Conservation (phyloP, 2,888 invertebrate genomes). For the Drosophila demipolita region DNA sequence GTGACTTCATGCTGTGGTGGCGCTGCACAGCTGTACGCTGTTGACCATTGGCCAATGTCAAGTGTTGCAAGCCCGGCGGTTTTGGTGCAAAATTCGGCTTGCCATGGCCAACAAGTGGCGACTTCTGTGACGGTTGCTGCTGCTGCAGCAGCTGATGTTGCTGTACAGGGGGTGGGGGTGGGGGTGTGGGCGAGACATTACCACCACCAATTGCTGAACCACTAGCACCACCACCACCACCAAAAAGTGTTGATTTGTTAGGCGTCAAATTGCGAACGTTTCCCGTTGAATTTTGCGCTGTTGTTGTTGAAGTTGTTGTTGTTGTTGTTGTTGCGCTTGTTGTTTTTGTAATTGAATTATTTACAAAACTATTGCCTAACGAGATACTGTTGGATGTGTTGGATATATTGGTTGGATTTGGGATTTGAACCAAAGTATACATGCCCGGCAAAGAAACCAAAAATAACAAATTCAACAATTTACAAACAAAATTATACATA, state of each 20-base stretch:
- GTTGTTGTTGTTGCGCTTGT: slow-evolving; percentile 50
- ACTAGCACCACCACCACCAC: slow-evolving; percentile 44
- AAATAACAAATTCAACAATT: slow-evolving; percentile 46
- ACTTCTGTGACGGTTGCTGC: slow-evolving; percentile 61
- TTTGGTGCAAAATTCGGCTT: slow-evolving; percentile 94
- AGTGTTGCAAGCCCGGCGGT: slow-evolving; percentile 88
- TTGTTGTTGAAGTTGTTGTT: slow-evolving; percentile 25
- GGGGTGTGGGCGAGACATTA: slow-evolving; percentile 42
- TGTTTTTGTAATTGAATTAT: slow-evolving; percentile 82
- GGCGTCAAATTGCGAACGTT: slow-evolving; percentile 79
- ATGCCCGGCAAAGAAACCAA: slow-evolving; percentile 62
- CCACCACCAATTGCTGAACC: slow-evolving; percentile 35
- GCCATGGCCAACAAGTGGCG: slow-evolving; percentile 86
- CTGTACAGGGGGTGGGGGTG: slow-evolving; percentile 34
- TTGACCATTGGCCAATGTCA: slow-evolving; percentile 83
- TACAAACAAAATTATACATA: slow-evolving; percentile 33
- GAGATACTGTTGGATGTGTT: slow-evolving; percentile 81
- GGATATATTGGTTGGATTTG: slow-evolving; percentile 32
- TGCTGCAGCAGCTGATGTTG: slow-evolving; percentile 29
- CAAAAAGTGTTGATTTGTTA: slow-evolving; percentile 84
- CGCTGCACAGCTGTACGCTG: slow-evolving; percentile 87
- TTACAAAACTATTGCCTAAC: slow-evolving; percentile 85
- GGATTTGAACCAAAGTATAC: slow-evolving; percentile 49
- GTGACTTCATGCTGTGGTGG: slow-evolving; percentile 94
- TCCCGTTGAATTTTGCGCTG: slow-evolving; percentile 59